Evolutionary conservation across 2,888 invertebrate species (phyloP).

Genomic region (Ischnura elegans): DNA sequence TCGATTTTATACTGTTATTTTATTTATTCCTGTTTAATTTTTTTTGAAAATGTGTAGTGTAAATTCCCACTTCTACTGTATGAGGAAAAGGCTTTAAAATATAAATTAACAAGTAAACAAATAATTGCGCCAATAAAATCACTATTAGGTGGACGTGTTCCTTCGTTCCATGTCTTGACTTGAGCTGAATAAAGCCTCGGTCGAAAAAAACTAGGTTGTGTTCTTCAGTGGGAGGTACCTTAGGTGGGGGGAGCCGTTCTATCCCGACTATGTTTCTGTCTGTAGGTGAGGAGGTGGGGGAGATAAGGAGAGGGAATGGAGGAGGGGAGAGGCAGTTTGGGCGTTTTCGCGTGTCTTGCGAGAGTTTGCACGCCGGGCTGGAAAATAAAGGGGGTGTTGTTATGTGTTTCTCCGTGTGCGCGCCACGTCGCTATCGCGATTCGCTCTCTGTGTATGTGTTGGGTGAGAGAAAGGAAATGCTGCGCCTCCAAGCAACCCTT

Average conservation of each 20-base stretch:
- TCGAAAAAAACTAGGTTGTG: no score
- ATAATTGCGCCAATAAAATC: no score
- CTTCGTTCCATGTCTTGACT: no score
- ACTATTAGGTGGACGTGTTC: no score
- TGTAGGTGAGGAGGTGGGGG: background rate
- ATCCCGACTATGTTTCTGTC: background rate
- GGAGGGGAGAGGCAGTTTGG: background rate
- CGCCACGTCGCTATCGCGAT: slow-evolving; percentile 34
- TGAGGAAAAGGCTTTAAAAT: no score
- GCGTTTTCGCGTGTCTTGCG: slow-evolving; percentile 53
- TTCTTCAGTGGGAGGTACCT: background rate
- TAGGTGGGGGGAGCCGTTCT: background rate
- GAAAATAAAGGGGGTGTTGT: slow-evolving; percentile 53
- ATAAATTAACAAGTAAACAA: no score
- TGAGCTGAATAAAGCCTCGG: no score
- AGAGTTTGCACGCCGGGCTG: slow-evolving; percentile 47
- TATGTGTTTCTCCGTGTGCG: background rate
- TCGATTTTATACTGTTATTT: no score
- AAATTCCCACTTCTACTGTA: no score
- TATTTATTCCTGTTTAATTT: no score
- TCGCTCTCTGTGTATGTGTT: background rate
- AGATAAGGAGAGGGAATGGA: background rate
- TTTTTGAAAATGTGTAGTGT: no score
- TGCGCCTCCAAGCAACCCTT: background rate
- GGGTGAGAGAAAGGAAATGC: slow-evolving; percentile 11